Conservation (phyloP, 2,113 vertebrate genomes). For the Lampris megalopsis region DNA sequence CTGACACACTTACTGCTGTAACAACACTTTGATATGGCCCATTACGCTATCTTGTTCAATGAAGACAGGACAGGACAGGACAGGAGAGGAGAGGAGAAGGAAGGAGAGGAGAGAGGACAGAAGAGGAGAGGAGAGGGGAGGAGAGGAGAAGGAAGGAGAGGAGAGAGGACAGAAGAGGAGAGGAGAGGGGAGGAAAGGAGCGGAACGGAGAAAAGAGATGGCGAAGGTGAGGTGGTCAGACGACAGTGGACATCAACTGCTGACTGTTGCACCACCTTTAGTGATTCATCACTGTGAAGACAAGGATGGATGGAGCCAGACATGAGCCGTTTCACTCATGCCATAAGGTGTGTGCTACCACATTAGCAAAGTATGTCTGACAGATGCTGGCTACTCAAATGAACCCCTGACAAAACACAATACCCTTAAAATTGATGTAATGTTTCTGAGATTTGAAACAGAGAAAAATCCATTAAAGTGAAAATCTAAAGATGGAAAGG, state of each 20-base stretch:
- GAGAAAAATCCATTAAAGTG: too few species aligned
- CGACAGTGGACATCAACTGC: constrained; percentile 38
- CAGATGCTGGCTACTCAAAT: constrained; percentile 17
- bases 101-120: too few species aligned
- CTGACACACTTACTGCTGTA: constrained; percentile 11
- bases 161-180: neutral
- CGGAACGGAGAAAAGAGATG: neutral
- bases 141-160: neutral
- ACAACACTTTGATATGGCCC: constrained; percentile 22
- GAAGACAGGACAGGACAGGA: neutral
- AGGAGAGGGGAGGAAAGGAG: neutral
- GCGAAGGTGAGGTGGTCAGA: neutral
- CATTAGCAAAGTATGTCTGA: neutral
- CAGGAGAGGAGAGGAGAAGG: neutral
- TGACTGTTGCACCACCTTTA: constrained; percentile 10
- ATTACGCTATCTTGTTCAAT: constrained; percentile 29
- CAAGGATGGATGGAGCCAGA: constrained; percentile 8
- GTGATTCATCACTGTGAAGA: constrained; percentile 9
- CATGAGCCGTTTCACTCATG: neutral
- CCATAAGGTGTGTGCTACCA: neutral
- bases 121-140: neutral
- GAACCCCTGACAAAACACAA: neutral
- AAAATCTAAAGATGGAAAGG: too few species aligned
- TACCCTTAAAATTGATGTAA: too few species aligned
- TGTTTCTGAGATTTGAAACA: too few species aligned